phyloP scores from a whole-genome alignment of 1,140 invertebrate genomes.

The Drosophila baimaii region DNA sequence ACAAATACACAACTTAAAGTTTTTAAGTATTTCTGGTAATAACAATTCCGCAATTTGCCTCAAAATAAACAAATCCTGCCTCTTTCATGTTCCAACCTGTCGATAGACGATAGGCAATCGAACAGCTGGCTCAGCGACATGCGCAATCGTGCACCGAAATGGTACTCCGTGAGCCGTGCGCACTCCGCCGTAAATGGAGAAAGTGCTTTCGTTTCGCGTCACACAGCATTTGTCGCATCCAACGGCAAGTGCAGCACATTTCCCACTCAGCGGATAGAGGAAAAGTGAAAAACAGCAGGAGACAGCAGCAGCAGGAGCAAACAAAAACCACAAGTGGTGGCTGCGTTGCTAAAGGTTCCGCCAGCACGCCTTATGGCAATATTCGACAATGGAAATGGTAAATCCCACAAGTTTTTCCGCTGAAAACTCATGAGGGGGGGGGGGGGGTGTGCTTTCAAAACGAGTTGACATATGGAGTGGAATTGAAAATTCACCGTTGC shows the following conservation, averaged over 20 bases:
- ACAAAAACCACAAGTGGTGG: slow-evolving; percentile 37
- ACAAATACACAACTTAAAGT: no score
- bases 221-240: slow-evolving; percentile 56
- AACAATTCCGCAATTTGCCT: neutral
- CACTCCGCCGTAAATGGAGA: slow-evolving; percentile 40
- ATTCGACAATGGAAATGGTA: slow-evolving; percentile 32
- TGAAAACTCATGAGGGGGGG: neutral
- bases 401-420: slow-evolving; percentile 8
- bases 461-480: slow-evolving; percentile 56
- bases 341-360: slow-evolving; percentile 7
- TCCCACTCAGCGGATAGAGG: slow-evolving; percentile 15
- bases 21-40: no score
- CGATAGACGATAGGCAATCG: slow-evolving; percentile 27
- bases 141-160: slow-evolving; percentile 9
- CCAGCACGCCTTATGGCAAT: slow-evolving; percentile 1
- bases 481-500: slow-evolving; percentile 53
- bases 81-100: slow-evolving; percentile 8
- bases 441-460: no score
- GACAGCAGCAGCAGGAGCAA: slow-evolving; percentile 7
- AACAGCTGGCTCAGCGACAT: slow-evolving; percentile 31
- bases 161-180: slow-evolving; percentile 19
- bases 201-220: slow-evolving; percentile 45
- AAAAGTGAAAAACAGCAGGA: slow-evolving; percentile 17
- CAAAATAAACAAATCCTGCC: neutral
- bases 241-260: slow-evolving; percentile 33